Evolutionary conservation across 2,113 vertebrate species (phyloP).

Genomic region (Phocoena phocoena): DNA sequence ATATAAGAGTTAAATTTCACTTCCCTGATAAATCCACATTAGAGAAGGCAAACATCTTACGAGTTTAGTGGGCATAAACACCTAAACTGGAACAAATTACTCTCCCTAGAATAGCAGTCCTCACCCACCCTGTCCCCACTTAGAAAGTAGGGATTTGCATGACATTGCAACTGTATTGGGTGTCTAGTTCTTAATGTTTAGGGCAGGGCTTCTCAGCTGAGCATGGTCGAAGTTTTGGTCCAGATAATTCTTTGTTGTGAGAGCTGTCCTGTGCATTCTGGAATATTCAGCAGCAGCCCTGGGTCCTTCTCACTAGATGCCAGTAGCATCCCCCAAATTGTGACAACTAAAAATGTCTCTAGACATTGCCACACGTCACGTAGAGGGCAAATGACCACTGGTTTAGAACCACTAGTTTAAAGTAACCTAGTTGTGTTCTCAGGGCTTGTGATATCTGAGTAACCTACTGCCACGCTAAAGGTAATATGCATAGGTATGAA

Average conservation of each 20-base stretch:
- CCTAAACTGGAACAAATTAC: background rate
- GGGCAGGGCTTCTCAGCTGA: background rate
- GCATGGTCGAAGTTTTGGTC: background rate
- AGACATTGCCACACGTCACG: background rate
- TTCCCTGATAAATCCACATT: background rate
- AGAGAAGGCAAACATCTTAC: background rate
- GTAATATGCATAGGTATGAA: background rate
- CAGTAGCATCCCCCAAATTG: background rate
- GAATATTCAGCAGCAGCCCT: background rate
- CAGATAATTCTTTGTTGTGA: background rate
- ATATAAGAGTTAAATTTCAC: constrained; percentile 8
- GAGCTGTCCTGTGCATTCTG: background rate
- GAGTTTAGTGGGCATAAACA: background rate
- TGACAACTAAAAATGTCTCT: background rate
- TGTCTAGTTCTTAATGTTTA: background rate
- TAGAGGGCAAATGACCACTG: background rate
- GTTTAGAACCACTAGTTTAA: background rate
- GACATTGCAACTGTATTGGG: background rate
- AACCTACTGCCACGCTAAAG: background rate
- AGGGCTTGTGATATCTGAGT: background rate
- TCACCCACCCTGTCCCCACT: too few relatives aligned
- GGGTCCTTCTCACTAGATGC: background rate
- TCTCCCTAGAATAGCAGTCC: background rate
- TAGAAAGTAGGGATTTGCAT: background rate
- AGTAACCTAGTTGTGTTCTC: background rate